Conservation (phyloP, 2,797 vertebrate species). For the Pseudomugil gertrudae region DNA sequence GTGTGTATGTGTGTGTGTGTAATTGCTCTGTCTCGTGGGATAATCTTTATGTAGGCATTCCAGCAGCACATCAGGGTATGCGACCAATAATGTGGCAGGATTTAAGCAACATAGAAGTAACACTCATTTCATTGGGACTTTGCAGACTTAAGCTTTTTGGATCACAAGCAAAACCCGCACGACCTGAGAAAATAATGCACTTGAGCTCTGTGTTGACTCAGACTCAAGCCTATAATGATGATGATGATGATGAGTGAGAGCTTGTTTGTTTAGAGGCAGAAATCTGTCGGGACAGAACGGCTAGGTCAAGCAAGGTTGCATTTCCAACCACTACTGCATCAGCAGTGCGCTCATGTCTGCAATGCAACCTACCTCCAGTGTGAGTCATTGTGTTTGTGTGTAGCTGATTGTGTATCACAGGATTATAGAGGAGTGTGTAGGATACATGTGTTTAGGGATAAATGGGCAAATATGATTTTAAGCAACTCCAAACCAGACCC, state of each 20-base stretch:
- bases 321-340: slow-evolving; percentile 47
- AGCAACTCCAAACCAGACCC: slow-evolving; percentile 3
- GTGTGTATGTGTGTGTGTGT: slow-evolving; percentile 5
- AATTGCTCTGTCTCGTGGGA: slow-evolving; percentile 29
- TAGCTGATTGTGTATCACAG: slow-evolving; percentile 1
- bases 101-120: neutral
- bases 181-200: slow-evolving; percentile 24
- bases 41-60: slow-evolving; percentile 44
- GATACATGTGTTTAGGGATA: slow-evolving; percentile 7
- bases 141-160: slow-evolving; percentile 18
- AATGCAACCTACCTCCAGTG: slow-evolving; percentile 27
- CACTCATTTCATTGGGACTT: neutral
- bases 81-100: slow-evolving; percentile 32
- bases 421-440: slow-evolving; percentile 17
- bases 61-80: slow-evolving; percentile 35
- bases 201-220: slow-evolving; percentile 19
- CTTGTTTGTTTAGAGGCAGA: slow-evolving; percentile 51
- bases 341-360: slow-evolving; percentile 49
- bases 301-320: slow-evolving; percentile 21
- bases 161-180: neutral
- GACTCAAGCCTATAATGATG: slow-evolving; percentile 3
- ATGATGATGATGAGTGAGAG: slow-evolving; percentile 22
- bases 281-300: slow-evolving; percentile 31
- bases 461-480: slow-evolving; percentile 18
- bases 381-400: slow-evolving; percentile 28